Percentiles rank a stretch among this genome's conserved stretches.
Evolutionary conservation across 2,888 invertebrate genomes (phyloP).

Genomic region (Sinohyriopsis cumingii): DNA sequence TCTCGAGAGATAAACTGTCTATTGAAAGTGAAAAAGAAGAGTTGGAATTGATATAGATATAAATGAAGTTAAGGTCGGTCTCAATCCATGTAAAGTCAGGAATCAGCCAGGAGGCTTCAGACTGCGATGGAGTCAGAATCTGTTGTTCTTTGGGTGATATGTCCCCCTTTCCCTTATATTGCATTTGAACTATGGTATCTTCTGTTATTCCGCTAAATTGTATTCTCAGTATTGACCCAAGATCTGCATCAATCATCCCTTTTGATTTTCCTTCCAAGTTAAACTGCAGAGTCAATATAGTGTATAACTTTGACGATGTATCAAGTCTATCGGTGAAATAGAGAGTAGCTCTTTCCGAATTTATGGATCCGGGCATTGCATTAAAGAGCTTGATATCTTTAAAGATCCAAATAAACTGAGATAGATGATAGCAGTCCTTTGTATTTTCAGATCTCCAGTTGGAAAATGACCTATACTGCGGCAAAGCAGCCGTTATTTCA

Average conservation of each 20-base stretch:
- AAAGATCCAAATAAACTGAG: slow-evolving; percentile 43
- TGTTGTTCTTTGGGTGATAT: slow-evolving; percentile 19
- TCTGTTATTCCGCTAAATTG: slow-evolving; percentile 28
- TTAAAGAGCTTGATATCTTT: slow-evolving; percentile 18
- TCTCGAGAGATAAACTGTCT: slow-evolving; percentile 34
- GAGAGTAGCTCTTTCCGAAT: slow-evolving; percentile 19
- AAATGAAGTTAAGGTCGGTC: slow-evolving; percentile 35
- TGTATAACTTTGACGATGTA: slow-evolving; percentile 12
- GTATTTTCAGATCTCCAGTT: slow-evolving; percentile 43
- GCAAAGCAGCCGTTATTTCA: slow-evolving; percentile 44
- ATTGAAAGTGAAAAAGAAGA: slow-evolving; percentile 25
- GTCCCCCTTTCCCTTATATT: slow-evolving; percentile 32
- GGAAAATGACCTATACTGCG: slow-evolving; percentile 42
- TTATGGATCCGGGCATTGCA: neutral
- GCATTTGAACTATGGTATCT: slow-evolving; percentile 24
- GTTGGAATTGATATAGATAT: slow-evolving; percentile 33
- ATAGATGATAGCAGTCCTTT: slow-evolving; percentile 44
- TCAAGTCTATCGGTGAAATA: slow-evolving; percentile 20
- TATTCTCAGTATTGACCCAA: slow-evolving; percentile 45
- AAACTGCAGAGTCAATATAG: slow-evolving; percentile 32
- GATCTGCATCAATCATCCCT: slow-evolving; percentile 49
- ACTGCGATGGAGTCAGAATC: slow-evolving; percentile 21
- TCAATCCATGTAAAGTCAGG: slow-evolving; percentile 54
- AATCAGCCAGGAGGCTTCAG: slow-evolving; percentile 34
- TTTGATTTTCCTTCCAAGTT: slow-evolving; percentile 44